Evolutionary conservation across 2,888 invertebrate genomes (phyloP), one percentile per base, ranked within the genome.

Genomic region (Dioctria linearis): DNA sequence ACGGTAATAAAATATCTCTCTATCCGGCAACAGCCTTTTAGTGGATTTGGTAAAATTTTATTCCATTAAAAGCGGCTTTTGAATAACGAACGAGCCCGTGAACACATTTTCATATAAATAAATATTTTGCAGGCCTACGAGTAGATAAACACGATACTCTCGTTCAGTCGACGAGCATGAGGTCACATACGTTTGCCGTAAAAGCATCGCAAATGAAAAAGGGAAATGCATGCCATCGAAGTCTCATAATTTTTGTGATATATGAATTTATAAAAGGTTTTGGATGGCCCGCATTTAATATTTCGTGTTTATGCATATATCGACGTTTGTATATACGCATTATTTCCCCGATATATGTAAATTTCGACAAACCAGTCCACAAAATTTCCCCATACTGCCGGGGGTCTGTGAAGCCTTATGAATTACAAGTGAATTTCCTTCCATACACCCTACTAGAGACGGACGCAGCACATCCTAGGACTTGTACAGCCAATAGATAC

Each of bases 201-300:
- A 61, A 75, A 59, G 59, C 57, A 13, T 40, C 46, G 25, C 4
- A 75, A 75, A 75, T 75, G 46, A 75, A 75, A 75, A 61, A 61
- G 61, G 75, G 46, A 75, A 75, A 61, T 75, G 61, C 75, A 75
- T 37, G 75, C 43, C 75, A 61, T 57, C 49, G 75, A 57, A 75
- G 57, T 61, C 75, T 61, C 75, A 75, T 75, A 75, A 59, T 61
- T 75, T 61, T 75, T 59, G 59, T 59, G 75, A 75, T 75, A 75
- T 75, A 75, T 75, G 75, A 75, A 75, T 75, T 75, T 59, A 59
- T 75, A 75, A 75, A 75, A 75, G 75, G 61, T 75, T 61, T 75
- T 75, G 43, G 75, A 75, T 75, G 75, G 75, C 25, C 42, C 75
- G 61, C 75, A 61, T 75, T 75, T 61, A 75, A 75, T 75, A 75